phyloP scores from a whole-genome alignment of 1,140 invertebrate species.

The Euwallacea similis region DNA sequence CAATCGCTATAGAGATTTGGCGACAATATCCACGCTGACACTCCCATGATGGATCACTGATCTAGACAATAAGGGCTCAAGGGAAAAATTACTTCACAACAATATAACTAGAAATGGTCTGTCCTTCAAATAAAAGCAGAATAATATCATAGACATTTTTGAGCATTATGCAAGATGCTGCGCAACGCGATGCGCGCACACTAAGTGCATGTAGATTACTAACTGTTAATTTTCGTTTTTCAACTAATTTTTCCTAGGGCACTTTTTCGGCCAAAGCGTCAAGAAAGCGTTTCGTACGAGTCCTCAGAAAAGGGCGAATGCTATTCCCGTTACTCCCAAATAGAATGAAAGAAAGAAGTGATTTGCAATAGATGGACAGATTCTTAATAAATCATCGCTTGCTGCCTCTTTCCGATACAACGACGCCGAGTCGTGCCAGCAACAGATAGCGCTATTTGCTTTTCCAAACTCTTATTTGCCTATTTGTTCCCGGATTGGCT shows the following conservation, averaged over 20 bases:
- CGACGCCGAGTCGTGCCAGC: conserved; percentile 27
- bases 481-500: conserved; percentile 21
- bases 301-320: too few relatives aligned
- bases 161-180: background rate
- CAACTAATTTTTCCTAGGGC: background rate
- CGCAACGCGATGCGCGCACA: background rate
- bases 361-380: background rate
- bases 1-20: conserved; percentile 23
- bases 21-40: conserved; percentile 27
- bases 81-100: background rate
- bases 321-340: too few relatives aligned
- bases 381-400: conserved; percentile 23
- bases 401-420: conserved; percentile 28
- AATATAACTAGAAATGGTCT: background rate
- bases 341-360: conserved; percentile 1
- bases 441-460: conserved; percentile 32
- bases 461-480: conserved; percentile 21
- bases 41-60: conserved; percentile 29
- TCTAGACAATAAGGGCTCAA: too few relatives aligned
- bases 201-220: background rate
- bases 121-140: too few relatives aligned
- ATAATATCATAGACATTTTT: background rate
- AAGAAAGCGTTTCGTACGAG: too few relatives aligned
- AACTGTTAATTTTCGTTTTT: background rate
- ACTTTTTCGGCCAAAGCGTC: background rate